A percentile compares a stretch with the other conserved stretches of the same genome.
Conservation (phyloP, 2,797 vertebrate genomes). For the Acanthopagrus latus region DNA sequence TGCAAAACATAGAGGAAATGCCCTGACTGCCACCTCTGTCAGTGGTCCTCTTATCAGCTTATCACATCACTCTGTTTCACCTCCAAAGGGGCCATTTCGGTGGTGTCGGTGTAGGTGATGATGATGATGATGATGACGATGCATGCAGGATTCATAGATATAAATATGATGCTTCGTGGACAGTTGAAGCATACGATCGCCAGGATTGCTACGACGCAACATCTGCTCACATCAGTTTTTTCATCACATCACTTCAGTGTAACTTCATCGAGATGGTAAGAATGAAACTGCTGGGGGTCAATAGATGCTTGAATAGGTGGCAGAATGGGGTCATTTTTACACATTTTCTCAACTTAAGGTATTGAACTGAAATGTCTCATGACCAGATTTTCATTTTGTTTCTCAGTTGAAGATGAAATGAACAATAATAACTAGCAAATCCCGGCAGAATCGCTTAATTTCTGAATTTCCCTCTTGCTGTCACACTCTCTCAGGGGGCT, state of each 20-base stretch:
- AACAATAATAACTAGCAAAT: not conserved
- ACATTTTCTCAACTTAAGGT: not conserved
- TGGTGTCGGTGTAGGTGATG: constrained; percentile 10
- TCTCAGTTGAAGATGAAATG: not conserved
- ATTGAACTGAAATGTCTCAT: not conserved
- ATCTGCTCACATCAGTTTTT: constrained; percentile 30
- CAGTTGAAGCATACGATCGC: constrained; percentile 19
- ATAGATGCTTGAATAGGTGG: not conserved
- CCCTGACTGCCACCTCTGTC: not conserved
- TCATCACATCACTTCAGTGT: not conserved
- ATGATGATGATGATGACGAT: not conserved
- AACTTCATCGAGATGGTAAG: constrained; percentile 70
- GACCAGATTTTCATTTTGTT: not conserved
- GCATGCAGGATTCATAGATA: constrained; percentile 20
- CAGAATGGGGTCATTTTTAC: not conserved
- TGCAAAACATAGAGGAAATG: constrained; percentile 76
- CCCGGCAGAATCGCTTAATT: not conserved
- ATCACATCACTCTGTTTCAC: constrained; percentile 29
- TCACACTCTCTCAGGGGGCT: constrained; percentile 47
- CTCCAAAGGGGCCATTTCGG: not conserved
- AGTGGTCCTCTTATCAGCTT: constrained; percentile 2
- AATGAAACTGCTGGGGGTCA: not conserved
- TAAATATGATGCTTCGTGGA: constrained; percentile 46
- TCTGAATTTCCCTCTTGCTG: not conserved
- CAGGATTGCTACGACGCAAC: constrained; percentile 25